Evolutionary conservation across 2,888 invertebrate genomes (phyloP).

Genomic region (Cephus sareptanus): DNA sequence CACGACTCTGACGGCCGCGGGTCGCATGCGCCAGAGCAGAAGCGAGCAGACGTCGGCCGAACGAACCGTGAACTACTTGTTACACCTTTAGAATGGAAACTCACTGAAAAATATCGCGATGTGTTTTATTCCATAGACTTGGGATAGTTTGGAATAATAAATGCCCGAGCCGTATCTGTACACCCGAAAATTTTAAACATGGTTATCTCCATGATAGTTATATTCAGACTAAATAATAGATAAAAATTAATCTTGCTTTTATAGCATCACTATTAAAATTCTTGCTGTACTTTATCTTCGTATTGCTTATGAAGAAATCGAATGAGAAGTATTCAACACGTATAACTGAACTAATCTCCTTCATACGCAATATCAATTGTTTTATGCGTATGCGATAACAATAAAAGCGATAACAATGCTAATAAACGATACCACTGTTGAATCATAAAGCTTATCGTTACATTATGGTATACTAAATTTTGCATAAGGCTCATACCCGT

Average conservation of each 20-base stretch:
- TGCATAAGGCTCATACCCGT: background rate
- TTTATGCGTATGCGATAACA: background rate
- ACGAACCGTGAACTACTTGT: background rate
- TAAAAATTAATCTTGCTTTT: background rate
- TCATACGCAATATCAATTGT: background rate
- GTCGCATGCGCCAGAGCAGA: constrained; percentile 56
- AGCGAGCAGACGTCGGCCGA: constrained; percentile 19
- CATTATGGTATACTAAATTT: background rate
- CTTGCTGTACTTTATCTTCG: background rate
- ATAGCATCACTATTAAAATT: background rate
- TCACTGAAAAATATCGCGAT: background rate
- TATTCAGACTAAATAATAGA: background rate
- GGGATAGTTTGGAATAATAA: background rate
- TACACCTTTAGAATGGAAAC: background rate
- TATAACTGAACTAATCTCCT: background rate
- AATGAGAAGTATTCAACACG: background rate
- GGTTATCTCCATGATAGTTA: too few relatives aligned
- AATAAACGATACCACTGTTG: background rate
- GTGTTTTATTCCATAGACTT: background rate
- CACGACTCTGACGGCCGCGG: constrained; percentile 29
- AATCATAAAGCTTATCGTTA: background rate
- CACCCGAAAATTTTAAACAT: background rate
- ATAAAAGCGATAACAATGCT: background rate
- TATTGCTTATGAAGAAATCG: background rate
- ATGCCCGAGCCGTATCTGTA: background rate